Evolutionary conservation across 2,797 vertebrate species (phyloP).

Genomic region (Tympanoctomys barrerae): DNA sequence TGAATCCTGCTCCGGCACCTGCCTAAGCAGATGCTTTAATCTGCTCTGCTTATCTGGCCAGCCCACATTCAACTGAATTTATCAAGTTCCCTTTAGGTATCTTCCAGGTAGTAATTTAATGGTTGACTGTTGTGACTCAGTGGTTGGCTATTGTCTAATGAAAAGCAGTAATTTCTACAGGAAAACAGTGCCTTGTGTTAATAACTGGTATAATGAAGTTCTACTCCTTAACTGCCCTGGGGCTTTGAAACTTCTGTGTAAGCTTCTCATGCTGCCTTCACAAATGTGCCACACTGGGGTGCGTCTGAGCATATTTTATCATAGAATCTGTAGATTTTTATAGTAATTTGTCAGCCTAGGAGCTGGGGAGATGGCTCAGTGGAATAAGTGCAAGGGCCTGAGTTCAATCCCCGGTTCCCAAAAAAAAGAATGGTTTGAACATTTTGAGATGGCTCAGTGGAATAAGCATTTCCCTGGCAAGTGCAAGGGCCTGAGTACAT

Average conservation of each 20-base stretch:
- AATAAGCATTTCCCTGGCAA: too few species aligned
- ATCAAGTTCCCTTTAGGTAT: neutral
- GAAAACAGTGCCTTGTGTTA: neutral
- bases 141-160: too few species aligned
- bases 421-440: too few species aligned
- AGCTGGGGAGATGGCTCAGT: too few species aligned
- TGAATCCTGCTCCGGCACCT: too few species aligned
- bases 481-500: too few species aligned
- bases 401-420: too few species aligned
- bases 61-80: neutral
- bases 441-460: too few species aligned
- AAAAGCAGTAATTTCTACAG: neutral
- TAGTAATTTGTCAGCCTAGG: neutral
- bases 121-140: neutral
- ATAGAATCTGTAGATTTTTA: neutral
- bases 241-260: too few species aligned
- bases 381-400: too few species aligned
- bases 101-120: neutral
- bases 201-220: neutral
- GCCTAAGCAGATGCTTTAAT: too few species aligned
- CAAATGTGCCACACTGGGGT: neutral
- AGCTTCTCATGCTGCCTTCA: neutral
- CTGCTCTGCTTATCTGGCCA: too few species aligned
- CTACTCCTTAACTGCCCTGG: neutral
- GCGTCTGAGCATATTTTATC: neutral